Percentiles rank a stretch among this genome's conserved stretches.
phyloP scores from a whole-genome alignment of 2,113 vertebrate species.

The Macrotus californicus region DNA sequence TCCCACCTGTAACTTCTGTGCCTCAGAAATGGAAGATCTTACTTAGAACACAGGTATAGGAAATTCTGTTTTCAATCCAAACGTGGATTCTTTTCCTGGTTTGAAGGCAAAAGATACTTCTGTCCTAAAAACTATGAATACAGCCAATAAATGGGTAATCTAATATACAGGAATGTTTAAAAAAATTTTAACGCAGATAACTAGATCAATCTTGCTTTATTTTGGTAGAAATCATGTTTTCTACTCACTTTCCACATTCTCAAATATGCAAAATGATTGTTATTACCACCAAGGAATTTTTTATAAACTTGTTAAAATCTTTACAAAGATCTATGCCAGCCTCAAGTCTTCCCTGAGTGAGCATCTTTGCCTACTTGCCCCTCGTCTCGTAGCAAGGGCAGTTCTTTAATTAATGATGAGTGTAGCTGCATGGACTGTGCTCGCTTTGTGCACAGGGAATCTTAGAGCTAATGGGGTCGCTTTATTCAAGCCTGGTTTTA shows the following conservation, averaged over 20 bases:
- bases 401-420: conserved; percentile 26
- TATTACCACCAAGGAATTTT: background rate
- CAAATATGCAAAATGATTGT: background rate
- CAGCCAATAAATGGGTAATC: background rate
- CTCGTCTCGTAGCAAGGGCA: background rate
- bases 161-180: background rate
- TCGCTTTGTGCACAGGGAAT: background rate
- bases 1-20: background rate
- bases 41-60: background rate
- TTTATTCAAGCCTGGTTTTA: conserved; percentile 17
- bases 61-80: background rate
- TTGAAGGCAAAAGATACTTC: conserved; percentile 16
- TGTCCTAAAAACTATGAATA: background rate
- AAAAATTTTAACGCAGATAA: background rate
- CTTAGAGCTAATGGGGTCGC: background rate
- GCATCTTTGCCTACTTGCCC: background rate
- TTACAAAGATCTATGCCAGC: background rate
- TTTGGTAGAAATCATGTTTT: background rate
- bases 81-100: conserved; percentile 5
- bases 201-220: conserved; percentile 28
- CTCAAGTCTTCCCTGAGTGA: background rate
- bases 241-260: background rate
- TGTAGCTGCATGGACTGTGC: background rate
- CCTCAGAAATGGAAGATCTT: background rate
- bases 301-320: background rate